These are phyloP conservation scores for Ennomos erosarius DNA, from an alignment of 2,888 invertebrate genomes.

Conservation along the genomic window DNA sequence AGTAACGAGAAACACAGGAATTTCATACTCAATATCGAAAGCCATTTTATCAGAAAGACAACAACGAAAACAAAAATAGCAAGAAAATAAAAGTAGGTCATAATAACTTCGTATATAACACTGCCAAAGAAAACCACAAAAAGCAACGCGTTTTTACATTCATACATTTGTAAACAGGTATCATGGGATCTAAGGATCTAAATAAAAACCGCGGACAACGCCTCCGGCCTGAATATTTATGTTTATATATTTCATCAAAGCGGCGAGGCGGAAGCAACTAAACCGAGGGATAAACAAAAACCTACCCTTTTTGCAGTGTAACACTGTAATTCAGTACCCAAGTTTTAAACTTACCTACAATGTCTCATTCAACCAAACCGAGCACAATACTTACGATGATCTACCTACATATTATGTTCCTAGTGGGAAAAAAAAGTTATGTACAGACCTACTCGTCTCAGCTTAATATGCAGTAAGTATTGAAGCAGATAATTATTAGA, in stretches of 20 bases:
- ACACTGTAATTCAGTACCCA: slow-evolving; percentile 11
- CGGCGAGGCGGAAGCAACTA: slow-evolving; percentile 56
- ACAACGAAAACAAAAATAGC: not conserved
- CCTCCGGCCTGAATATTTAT: slow-evolving; percentile 42
- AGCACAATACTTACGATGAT: too few relatives aligned
- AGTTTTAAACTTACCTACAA: not conserved
- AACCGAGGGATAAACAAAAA: slow-evolving; percentile 75
- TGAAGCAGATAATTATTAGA: too few relatives aligned
- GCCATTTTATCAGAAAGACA: too few relatives aligned
- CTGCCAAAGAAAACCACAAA: slow-evolving; percentile 32
- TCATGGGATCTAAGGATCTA: slow-evolving; percentile 50
- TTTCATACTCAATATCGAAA: too few relatives aligned
- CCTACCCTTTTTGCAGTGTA: slow-evolving; percentile 30
- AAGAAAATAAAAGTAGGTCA: slow-evolving; percentile 20
- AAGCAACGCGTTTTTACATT: slow-evolving; percentile 44
- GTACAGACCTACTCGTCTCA: too few relatives aligned
- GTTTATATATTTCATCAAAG: slow-evolving; percentile 57
- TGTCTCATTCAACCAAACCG: too few relatives aligned
- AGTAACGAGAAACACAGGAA: not conserved
- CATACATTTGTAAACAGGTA: slow-evolving; percentile 55
- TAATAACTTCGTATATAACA: slow-evolving; percentile 16
- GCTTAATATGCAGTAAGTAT: too few relatives aligned
- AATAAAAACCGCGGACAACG: slow-evolving; percentile 56
- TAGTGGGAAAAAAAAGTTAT: too few relatives aligned
- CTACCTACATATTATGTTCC: too few relatives aligned